These are phyloP conservation scores for Eilema griseolum DNA, from an alignment of 2,888 invertebrate genomes.

Conservation along the genomic window DNA sequence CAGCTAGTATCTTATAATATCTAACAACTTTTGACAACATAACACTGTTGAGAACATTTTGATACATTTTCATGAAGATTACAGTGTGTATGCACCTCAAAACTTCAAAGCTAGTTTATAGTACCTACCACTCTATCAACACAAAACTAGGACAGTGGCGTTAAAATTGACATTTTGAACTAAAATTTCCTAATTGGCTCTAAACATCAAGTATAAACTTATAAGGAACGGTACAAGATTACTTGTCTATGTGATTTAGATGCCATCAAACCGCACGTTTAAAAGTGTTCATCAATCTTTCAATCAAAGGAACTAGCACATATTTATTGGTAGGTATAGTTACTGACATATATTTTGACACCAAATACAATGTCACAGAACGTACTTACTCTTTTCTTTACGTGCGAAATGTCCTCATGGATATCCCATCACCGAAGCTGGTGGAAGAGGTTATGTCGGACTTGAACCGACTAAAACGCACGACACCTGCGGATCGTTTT, in stretches of 20 bases:
- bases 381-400: too few species aligned
- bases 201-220: not conserved
- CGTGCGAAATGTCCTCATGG: too few species aligned
- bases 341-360: too few species aligned
- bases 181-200: slow-evolving; percentile 39
- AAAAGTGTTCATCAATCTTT: slow-evolving; percentile 20
- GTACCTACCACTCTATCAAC: not conserved
- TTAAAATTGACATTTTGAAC: slow-evolving; percentile 34
- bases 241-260: slow-evolving; percentile 16
- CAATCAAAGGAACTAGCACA: slow-evolving; percentile 17
- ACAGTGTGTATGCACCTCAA: not conserved
- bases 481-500: too few species aligned
- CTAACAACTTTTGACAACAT: too few species aligned
- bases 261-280: slow-evolving; percentile 11
- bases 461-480: too few species aligned
- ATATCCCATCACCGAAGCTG: too few species aligned
- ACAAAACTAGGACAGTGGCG: slow-evolving; percentile 17
- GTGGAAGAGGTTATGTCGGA: too few species aligned
- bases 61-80: not conserved
- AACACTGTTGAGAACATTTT: not conserved
- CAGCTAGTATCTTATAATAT: too few species aligned
- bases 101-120: slow-evolving; percentile 6
- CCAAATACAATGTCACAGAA: too few species aligned
- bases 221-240: slow-evolving; percentile 10
- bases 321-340: slow-evolving; percentile 6